These are phyloP conservation scores for Onthophagus sagittarius DNA, from an alignment of 2,888 invertebrate genomes.

Conservation along the genomic window DNA sequence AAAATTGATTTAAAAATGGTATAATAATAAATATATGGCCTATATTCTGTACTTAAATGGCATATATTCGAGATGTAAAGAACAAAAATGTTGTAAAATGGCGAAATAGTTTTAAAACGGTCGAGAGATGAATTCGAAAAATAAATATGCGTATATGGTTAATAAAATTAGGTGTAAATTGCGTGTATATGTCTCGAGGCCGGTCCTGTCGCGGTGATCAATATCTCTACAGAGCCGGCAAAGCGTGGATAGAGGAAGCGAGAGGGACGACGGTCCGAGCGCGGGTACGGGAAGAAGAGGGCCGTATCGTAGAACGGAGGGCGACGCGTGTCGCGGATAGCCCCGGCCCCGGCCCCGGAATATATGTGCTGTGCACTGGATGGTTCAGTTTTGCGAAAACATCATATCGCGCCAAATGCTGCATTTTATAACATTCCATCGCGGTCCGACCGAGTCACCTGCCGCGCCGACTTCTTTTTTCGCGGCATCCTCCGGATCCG, in stretches of 20 bases:
- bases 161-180: background rate
- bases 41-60: no score
- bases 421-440: constrained; percentile 9
- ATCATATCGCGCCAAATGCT: constrained; percentile 10
- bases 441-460: background rate
- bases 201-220: constrained; percentile 3
- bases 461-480: background rate
- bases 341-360: constrained; percentile 13
- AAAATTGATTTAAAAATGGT: no score
- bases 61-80: no score
- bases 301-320: background rate
- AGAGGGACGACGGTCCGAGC: constrained; percentile 44
- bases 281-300: background rate
- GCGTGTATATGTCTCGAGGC: background rate
- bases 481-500: background rate
- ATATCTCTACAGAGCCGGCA: constrained; percentile 7
- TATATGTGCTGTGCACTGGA: constrained; percentile 9
- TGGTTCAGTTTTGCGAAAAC: constrained; percentile 11
- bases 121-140: no score
- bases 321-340: constrained; percentile 4
- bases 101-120: no score
- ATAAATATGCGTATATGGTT: background rate
- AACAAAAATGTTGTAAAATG: no score
- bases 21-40: no score
- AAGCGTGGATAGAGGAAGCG: constrained; percentile 8